These are phyloP conservation scores for Aratinga solstitialis DNA, from an alignment of 2,797 vertebrate genomes.

Conservation along the genomic window DNA sequence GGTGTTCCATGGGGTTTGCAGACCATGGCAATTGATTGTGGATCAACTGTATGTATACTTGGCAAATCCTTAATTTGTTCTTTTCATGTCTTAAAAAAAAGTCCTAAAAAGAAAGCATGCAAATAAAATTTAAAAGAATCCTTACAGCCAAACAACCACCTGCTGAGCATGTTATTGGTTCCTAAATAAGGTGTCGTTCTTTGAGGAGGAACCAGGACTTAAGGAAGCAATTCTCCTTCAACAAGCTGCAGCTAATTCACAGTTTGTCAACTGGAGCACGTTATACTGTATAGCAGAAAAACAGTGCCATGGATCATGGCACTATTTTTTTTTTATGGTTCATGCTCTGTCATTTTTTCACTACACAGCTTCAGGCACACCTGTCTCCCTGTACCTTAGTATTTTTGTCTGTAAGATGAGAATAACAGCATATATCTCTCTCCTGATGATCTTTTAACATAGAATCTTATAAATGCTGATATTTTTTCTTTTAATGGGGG, in stretches of 20 bases:
- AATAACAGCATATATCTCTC: not conserved
- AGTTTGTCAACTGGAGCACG: not conserved
- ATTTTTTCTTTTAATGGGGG: not conserved
- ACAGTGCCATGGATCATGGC: not conserved
- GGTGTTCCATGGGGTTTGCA: constrained; percentile 94
- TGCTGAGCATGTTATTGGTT: not conserved
- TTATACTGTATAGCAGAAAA: not conserved
- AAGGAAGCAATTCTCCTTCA: not conserved
- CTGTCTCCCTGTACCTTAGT: not conserved
- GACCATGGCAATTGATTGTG: constrained; percentile 89
- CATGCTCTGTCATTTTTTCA: not conserved
- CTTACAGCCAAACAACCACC: not conserved
- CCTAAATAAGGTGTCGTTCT: not conserved
- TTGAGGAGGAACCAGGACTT: not conserved
- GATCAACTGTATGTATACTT: constrained; percentile 83
- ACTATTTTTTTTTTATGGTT: not conserved
- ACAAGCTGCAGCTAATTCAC: not conserved
- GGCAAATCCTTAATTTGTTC: not conserved
- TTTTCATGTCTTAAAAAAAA: not conserved
- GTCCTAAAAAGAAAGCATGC: not conserved
- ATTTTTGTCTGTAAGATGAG: not conserved
- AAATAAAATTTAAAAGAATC: not conserved
- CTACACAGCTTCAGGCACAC: not conserved
- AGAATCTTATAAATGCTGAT: not conserved
- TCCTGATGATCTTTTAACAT: not conserved